Base-by-base conservation (phyloP, 1,140 invertebrate genomes). In the Dendrolimus kikuchii region DNA sequence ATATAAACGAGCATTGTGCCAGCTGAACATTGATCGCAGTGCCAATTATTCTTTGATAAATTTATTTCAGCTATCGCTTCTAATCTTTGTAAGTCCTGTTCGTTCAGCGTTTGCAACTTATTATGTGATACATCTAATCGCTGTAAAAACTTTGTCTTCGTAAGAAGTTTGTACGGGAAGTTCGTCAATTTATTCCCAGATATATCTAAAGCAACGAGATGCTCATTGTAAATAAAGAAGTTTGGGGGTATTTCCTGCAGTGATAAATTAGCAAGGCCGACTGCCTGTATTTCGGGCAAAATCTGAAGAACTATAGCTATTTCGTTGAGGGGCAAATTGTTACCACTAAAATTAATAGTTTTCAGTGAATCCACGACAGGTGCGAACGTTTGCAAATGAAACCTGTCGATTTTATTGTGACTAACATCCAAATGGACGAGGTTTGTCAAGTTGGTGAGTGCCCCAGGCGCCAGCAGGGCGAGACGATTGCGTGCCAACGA, bases 401-500 rank as follows among this genome's bases (percentile, higher is more conserved):
- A 87, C 9, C 88, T 88, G 59, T 91, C 89, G 49, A 95, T 86
- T 75, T 93, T 92, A 68, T 95, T 95, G 73, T 92, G 91, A 50
- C 92, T 91, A 38, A 95, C 86, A 71, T 95, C 93, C 55, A 95
- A 73, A 60, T 91, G 90, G 45, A 88, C 81, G 40, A 93, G 85
- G 54, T 89, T 88, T 5, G 91, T 91, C 51, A 93, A 84, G 75
- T 94, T 93, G 49, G 88, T 84, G 66, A 95, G 93, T 41, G 93
- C 91, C 50, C 89, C 89, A 37, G 90, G 89, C 40, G 92, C 91
- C 60, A 95, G 87, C 74, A 93, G 91, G 10, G 91, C 92, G 48
- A 96, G 86, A 49, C 92, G 87, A 75, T 95, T 96, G 60, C 90
- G 89, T 37, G 92, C 89, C 42, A 95, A 66, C 39, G 87, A 85